A percentile compares a stretch with the other conserved stretches of the same genome.
These are phyloP conservation scores for Gnathonemus longibarbis DNA, from an alignment of 2,113 vertebrate species.

Conservation along the genomic window DNA sequence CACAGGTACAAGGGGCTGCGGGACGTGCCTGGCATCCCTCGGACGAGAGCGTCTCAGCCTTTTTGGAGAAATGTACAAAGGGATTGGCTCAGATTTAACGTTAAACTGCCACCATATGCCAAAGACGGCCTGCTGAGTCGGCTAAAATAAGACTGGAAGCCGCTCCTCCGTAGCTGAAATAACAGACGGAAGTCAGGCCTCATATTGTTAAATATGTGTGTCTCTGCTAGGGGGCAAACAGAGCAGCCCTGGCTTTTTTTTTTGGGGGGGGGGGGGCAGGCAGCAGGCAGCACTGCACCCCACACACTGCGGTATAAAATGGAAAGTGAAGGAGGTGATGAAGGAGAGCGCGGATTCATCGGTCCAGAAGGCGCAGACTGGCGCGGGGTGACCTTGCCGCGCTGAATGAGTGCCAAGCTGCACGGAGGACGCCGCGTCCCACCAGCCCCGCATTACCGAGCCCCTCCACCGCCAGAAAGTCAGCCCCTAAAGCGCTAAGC, in stretches of 20 bases:
- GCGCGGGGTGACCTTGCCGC: conserved; percentile 34
- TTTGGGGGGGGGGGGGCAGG: too few species aligned
- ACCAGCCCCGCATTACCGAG: background rate
- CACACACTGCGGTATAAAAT: background rate
- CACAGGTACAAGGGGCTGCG: background rate
- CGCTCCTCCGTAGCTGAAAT: background rate
- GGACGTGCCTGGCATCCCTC: background rate
- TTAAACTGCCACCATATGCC: background rate
- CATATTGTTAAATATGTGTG: background rate
- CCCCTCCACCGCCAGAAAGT: conserved; percentile 10
- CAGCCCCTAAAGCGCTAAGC: conserved; percentile 41
- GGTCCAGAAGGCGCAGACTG: conserved; percentile 9
- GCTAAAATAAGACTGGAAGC: background rate
- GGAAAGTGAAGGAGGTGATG: conserved; percentile 35
- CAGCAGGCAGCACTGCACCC: too few species aligned
- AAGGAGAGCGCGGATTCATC: conserved; percentile 5
- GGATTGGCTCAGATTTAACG: background rate
- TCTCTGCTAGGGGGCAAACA: background rate
- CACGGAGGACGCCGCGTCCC: conserved; percentile 20
- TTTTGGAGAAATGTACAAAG: background rate
- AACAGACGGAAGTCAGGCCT: background rate
- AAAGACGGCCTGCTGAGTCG: background rate
- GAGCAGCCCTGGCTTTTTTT: background rate
- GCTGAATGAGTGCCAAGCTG: conserved; percentile 29
- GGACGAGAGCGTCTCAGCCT: background rate